Base-by-base conservation (phyloP, 1,140 invertebrate genomes). In the Neoseiulus cucumeris region DNA sequence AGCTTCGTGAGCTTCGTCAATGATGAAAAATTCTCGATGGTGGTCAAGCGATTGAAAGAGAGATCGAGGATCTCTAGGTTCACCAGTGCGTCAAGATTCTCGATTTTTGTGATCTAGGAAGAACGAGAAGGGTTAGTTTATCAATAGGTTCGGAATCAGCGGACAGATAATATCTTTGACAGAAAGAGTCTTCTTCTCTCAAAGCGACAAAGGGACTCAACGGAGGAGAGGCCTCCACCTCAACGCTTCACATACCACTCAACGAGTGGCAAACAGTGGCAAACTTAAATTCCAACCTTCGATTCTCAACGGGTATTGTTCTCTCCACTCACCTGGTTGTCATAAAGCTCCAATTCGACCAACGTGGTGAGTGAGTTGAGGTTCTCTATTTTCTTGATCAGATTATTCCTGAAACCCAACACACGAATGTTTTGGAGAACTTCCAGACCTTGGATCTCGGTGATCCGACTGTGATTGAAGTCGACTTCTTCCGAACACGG, bases 41-140 rank as follows among this genome's bases (percentile, higher is more conserved):
- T 85, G 70, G 81, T 84, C 12, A 99, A 84, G 64, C 92, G 84
- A 78, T 98, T 99, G 75, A 95, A 97, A n/a, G 93, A 98, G 44
- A 98, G 74, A 78, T 99, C 95, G 64, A 98, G 77, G 66, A 86
- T 79, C 88, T 92, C 83, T 47, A 98, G 78, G 80, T 96, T 95
- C 1, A 88, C 82, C 9, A 96, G 80, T 22, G 79, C 74, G 69
- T 89, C 85, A 18, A 96, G 77, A 75, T 91, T 91, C 76, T 95
- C 91, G 71, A 96, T 91, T 68, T 81, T 79, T 0, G 83, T 84
- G 51, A 96, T 89, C 51, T 59, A 20, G 14, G 22, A 47, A 5
- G 28, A 4, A 39, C 9, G 33, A 39, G 33, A 4, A 39, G 33
- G 33, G 33, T 9, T 39, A 9, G 9, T 39, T 9, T 39, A 39